phyloP scores from a whole-genome alignment of 2,113 vertebrate genomes.

The Neogale vison region DNA sequence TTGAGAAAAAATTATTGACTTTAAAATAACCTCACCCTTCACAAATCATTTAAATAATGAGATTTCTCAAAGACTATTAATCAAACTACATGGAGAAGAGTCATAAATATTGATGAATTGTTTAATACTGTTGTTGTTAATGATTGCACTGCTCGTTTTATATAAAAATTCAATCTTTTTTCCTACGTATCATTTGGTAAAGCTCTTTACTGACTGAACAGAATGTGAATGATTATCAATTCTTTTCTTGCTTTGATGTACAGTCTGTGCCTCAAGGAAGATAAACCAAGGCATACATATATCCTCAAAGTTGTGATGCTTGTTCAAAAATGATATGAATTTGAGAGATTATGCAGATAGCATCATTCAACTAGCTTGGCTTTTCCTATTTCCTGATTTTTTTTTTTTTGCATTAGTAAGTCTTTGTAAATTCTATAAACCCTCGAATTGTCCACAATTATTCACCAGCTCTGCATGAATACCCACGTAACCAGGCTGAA shows the following conservation, averaged over 20 bases:
- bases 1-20: constrained; percentile 73
- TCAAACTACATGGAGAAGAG: constrained; percentile 68
- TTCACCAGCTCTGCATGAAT: constrained; percentile 70
- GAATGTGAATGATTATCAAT: constrained; percentile 28
- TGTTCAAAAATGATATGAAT: constrained; percentile 55
- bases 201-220: constrained; percentile 37
- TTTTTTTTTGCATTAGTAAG: constrained; percentile 63
- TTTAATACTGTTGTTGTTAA: constrained; percentile 55
- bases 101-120: constrained; percentile 80
- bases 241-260: constrained; percentile 59
- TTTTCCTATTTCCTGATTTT: constrained; percentile 47
- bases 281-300: constrained; percentile 46
- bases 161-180: constrained; percentile 61
- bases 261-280: constrained; percentile 51
- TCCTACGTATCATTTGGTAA: constrained; percentile 39
- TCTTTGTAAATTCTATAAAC: constrained; percentile 61
- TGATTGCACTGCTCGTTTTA: constrained; percentile 57
- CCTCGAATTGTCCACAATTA: constrained; percentile 69
- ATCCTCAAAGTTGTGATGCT: constrained; percentile 23
- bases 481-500: constrained; percentile 54
- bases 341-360: constrained; percentile 59
- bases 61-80: constrained; percentile 67
- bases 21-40: constrained; percentile 64
- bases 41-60: constrained; percentile 80
- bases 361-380: constrained; percentile 11